Percentiles rank a stretch among this genome's conserved stretches.
Conservation (phyloP, 1,140 invertebrate species). For the Andrena cerasifolii region DNA sequence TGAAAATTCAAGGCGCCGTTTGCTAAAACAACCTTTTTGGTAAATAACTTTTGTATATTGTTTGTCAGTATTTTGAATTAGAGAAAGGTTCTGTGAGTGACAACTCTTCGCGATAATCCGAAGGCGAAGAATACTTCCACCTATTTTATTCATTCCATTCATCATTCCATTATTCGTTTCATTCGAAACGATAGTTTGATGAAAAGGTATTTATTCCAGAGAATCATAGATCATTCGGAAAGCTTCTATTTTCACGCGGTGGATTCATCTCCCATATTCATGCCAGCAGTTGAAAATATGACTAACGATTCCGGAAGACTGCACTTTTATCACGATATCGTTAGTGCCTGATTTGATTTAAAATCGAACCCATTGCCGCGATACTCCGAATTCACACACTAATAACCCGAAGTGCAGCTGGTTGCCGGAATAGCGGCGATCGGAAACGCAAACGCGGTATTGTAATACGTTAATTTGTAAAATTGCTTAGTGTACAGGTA, state of each 20-base stretch:
- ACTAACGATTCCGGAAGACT: neutral
- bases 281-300: neutral
- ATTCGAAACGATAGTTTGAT: too few species aligned
- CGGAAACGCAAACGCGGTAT: neutral
- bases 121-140: too few species aligned
- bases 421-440: neutral
- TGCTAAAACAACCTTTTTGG: too few species aligned
- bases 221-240: too few species aligned
- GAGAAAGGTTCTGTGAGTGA: too few species aligned
- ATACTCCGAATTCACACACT: neutral
- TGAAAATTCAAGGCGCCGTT: too few species aligned
- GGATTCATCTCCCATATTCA: neutral
- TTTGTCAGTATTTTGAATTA: too few species aligned
- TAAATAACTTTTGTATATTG: too few species aligned
- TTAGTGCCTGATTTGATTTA: neutral
- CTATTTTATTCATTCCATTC: too few species aligned
- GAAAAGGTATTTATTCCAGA: too few species aligned
- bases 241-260: neutral
- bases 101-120: too few species aligned
- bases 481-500: slow-evolving; percentile 16
- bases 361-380: neutral
- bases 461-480: slow-evolving; percentile 16
- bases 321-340: neutral
- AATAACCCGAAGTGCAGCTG: neutral
- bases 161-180: too few species aligned